Evolutionary conservation across 2,888 invertebrate species (phyloP).

Genomic region (Campaea margaritaria): DNA sequence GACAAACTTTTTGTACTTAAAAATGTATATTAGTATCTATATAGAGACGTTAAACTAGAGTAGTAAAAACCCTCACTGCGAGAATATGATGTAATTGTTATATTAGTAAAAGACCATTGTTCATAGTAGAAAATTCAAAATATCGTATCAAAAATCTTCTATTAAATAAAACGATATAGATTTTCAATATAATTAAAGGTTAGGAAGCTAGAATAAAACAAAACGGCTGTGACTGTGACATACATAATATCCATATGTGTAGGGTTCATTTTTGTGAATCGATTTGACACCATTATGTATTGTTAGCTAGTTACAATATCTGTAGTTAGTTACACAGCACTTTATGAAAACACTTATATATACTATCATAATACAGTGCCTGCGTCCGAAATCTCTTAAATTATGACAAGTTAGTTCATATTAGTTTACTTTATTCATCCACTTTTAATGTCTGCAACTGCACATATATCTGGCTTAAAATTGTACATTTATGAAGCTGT

Average conservation of each 20-base stretch:
- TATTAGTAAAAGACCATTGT: not conserved
- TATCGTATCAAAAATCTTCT: not conserved
- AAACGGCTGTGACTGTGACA: constrained; percentile 20
- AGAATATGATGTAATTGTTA: not conserved
- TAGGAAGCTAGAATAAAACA: constrained; percentile 23
- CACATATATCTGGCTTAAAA: no score
- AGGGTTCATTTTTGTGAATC: no score
- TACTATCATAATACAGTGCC: no score
- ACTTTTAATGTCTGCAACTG: no score
- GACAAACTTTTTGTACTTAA: not conserved
- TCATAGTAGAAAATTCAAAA: constrained; percentile 6
- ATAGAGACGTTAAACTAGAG: not conserved
- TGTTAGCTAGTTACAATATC: no score
- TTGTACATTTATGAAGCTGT: no score
- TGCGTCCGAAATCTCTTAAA: no score
- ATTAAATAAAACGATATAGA: constrained; percentile 6
- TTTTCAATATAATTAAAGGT: not conserved
- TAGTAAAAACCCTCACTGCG: not conserved
- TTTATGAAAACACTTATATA: no score
- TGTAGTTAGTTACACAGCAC: no score
- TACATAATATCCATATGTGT: not conserved
- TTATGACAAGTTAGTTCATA: no score
- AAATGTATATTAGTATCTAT: not conserved
- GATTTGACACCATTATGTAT: no score
- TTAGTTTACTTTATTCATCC: no score